phyloP scores from a whole-genome alignment of 2,113 vertebrate species.

The Gadus macrocephalus region DNA sequence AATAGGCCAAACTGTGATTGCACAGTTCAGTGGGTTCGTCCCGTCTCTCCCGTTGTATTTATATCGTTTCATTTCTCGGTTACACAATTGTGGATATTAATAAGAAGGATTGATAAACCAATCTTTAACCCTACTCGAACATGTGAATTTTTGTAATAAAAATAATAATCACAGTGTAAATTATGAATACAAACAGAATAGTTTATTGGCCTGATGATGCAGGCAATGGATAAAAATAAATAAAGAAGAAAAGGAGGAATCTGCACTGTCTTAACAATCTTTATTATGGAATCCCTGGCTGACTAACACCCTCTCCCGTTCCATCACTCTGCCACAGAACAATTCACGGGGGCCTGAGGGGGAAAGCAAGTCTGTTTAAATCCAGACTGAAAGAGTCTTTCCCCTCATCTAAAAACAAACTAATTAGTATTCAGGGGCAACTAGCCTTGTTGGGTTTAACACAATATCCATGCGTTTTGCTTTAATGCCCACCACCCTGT shows the following conservation, averaged over 20 bases:
- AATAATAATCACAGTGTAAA: not conserved
- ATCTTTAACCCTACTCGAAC: not conserved
- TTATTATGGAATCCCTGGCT: too few species aligned
- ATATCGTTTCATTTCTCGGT: slow-evolving; percentile 2
- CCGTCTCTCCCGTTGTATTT: slow-evolving; percentile 31
- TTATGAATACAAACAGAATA: not conserved
- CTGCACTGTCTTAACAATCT: too few species aligned
- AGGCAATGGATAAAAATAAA: too few species aligned
- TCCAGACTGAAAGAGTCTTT: too few species aligned
- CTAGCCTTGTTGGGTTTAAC: slow-evolving; percentile 74
- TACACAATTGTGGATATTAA: not conserved
- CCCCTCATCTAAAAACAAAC: not conserved
- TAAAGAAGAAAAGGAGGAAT: too few species aligned
- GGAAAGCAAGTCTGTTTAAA: not conserved
- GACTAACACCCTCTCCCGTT: too few species aligned
- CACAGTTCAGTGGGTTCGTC: slow-evolving; percentile 56
- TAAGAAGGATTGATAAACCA: not conserved
- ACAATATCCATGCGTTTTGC: slow-evolving; percentile 73
- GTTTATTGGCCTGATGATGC: not conserved
- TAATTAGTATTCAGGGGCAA: slow-evolving; percentile 73
- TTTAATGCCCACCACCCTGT: slow-evolving; percentile 73
- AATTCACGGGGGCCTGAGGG: too few species aligned
- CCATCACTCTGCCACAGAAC: too few species aligned
- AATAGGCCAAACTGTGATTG: slow-evolving; percentile 64
- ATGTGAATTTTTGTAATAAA: not conserved